phyloP scores from a whole-genome alignment of 2,888 invertebrate species.

The Luperina nickerlii region DNA sequence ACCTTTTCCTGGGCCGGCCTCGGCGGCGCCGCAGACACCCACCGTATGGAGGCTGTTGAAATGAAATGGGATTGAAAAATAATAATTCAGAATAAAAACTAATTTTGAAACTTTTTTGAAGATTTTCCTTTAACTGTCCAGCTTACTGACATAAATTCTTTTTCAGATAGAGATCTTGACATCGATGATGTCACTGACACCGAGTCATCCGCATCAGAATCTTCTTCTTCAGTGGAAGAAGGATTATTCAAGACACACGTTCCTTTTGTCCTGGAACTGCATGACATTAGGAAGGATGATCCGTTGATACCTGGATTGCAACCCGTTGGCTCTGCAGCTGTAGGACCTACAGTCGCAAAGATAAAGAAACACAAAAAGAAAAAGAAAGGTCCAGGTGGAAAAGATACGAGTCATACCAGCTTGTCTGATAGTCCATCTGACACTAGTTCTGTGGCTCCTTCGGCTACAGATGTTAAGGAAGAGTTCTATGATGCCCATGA shows the following conservation, averaged over 20 bases:
- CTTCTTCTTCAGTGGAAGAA: constrained; percentile 64
- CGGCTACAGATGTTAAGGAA: constrained; percentile 69
- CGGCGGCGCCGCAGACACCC: not conserved
- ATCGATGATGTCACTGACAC: constrained; percentile 57
- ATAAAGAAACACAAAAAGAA: constrained; percentile 74
- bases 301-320: constrained; percentile 41
- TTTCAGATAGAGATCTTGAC: constrained; percentile 57
- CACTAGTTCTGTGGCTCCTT: constrained; percentile 60
- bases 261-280: constrained; percentile 76
- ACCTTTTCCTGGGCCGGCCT: not conserved
- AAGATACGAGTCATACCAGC: constrained; percentile 61
- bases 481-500: constrained; percentile 83
- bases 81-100: not conserved
- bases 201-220: constrained; percentile 67
- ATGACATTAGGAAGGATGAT: constrained; percentile 75
- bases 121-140: not conserved
- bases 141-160: not conserved
- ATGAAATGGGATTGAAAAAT: not conserved
- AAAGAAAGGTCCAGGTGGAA: constrained; percentile 53
- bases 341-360: constrained; percentile 26
- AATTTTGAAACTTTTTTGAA: not conserved
- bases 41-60: not conserved
- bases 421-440: constrained; percentile 72
- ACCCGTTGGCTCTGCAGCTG: not conserved
- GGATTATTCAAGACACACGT: constrained; percentile 65